Base-by-base conservation (phyloP, 2,797 vertebrate genomes). In the Pteronotus mesoamericanus region DNA sequence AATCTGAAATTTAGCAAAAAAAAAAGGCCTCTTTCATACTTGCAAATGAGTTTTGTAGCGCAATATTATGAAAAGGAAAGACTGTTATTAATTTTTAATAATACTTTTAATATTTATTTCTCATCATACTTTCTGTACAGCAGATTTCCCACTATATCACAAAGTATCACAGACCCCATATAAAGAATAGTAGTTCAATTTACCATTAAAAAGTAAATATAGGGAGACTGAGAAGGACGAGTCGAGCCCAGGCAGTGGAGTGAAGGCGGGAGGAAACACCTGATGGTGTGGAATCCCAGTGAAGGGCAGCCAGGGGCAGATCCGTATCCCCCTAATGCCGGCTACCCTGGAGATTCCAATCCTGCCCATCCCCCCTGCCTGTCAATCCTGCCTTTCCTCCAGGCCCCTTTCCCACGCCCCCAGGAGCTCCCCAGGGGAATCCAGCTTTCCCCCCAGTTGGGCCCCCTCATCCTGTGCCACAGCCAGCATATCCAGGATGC, bases 381-480 rank as follows among this genome's bases (percentile, higher is more conserved):
- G 75, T 78, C 55, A 98, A 99, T 88, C 98, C 99, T 59, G 83
- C 80, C 18, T 98, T 96, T 83, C 98, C 98, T 9, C 98, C 97
- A 3, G 95, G 97, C 61, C 95, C 98, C 19, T 96, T 61, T 37
- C 97, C 97, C 26, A 86, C 86, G 55, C 97, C 96, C 4, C 95
- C 96, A 22, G 95, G 69, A 68, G 66, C 71, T 1, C 97, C 98
- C 96, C 98, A 98, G 19, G 98, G 98, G 24, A 78, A 97, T 51
- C 92, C 98, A 22, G 92, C 97, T 21, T 99, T 98, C 78, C 99
- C 99, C 3, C 79, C 98, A 29, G 97, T 98, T 48, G 95, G 97
- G 69, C 90, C 97, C 9, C 61, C 42, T 7, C 91, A 95, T 61
- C 95, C 97, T 46, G 88, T 87, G 37, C 97, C 97, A 14, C 97